Evolutionary conservation across 2,888 invertebrate species (phyloP).

Genomic region (Catocala sponsa): DNA sequence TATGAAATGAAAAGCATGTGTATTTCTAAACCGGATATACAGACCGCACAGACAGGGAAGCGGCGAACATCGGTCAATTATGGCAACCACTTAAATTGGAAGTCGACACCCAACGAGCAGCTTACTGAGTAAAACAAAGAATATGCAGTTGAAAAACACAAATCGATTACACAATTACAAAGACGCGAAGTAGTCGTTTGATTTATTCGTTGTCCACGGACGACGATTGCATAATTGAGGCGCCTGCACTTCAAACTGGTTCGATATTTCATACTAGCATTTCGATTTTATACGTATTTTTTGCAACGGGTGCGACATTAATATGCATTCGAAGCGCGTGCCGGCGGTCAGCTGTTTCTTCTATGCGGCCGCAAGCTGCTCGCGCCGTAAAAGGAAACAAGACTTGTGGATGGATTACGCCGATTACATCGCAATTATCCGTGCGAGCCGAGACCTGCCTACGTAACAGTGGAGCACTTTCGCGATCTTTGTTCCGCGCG

Average conservation of each 20-base stretch:
- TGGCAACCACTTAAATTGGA: slow-evolving; percentile 48
- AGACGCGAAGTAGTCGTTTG: slow-evolving; percentile 52
- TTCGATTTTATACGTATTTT: slow-evolving; percentile 80
- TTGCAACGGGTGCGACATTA: slow-evolving; percentile 79
- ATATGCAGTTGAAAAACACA: slow-evolving; percentile 54
- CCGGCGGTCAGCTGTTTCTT: slow-evolving; percentile 85
- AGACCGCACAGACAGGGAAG: slow-evolving; percentile 37
- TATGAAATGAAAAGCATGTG: slow-evolving; percentile 41
- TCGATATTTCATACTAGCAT: slow-evolving; percentile 76
- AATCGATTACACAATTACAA: slow-evolving; percentile 63
- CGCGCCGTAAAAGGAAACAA: slow-evolving; percentile 84
- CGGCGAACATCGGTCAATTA: slow-evolving; percentile 47
- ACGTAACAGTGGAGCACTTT: slow-evolving; percentile 81
- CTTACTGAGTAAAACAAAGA: slow-evolving; percentile 48
- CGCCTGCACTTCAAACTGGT: slow-evolving; percentile 75
- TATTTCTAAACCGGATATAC: slow-evolving; percentile 38
- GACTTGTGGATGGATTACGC: slow-evolving; percentile 83
- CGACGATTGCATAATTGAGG: slow-evolving; percentile 75
- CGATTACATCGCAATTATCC: slow-evolving; percentile 86
- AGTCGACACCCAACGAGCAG: slow-evolving; percentile 31
- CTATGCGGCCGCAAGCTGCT: slow-evolving; percentile 84
- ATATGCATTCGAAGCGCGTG: slow-evolving; percentile 85
- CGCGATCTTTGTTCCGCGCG: slow-evolving; percentile 83
- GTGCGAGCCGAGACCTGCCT: slow-evolving; percentile 67
- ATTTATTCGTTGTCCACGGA: slow-evolving; percentile 65